Conservation (phyloP, 2,797 vertebrate genomes). For the Rallus crepitans region DNA sequence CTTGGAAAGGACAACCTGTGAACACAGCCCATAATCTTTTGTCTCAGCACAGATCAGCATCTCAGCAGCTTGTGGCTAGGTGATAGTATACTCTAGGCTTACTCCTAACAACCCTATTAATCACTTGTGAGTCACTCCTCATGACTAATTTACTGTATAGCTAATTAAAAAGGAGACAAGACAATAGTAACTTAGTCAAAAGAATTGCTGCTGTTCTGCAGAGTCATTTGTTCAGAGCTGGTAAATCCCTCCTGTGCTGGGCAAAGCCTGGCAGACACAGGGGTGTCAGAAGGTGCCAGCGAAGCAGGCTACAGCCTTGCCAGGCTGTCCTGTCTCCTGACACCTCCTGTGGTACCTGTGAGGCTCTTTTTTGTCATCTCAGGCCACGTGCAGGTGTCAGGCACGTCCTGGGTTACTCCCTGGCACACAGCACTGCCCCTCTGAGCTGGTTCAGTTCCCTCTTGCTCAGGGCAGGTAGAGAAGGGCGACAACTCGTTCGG, state of each 20-base stretch:
- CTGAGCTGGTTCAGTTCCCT: background rate
- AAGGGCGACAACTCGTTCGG: background rate
- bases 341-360: accelerated
- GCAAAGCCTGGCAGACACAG: accelerated
- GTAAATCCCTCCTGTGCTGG: background rate
- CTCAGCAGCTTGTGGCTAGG: background rate
- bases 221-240: background rate
- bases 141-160: background rate
- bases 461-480: accelerated
- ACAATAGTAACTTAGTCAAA: background rate
- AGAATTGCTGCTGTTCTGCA: background rate
- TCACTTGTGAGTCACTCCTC: background rate
- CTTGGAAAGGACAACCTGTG: background rate
- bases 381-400: background rate
- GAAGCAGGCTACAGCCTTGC: accelerated
- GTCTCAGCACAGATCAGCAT: background rate
- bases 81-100: background rate
- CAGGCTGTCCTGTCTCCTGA: background rate
- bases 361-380: background rate
- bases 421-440: background rate
- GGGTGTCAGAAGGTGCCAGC: background rate
- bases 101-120: background rate
- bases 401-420: accelerated
- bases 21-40: background rate
- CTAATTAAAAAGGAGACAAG: slow-evolving; percentile 1